Conservation (phyloP, 2,888 invertebrate species). For the Lingula anatina region DNA sequence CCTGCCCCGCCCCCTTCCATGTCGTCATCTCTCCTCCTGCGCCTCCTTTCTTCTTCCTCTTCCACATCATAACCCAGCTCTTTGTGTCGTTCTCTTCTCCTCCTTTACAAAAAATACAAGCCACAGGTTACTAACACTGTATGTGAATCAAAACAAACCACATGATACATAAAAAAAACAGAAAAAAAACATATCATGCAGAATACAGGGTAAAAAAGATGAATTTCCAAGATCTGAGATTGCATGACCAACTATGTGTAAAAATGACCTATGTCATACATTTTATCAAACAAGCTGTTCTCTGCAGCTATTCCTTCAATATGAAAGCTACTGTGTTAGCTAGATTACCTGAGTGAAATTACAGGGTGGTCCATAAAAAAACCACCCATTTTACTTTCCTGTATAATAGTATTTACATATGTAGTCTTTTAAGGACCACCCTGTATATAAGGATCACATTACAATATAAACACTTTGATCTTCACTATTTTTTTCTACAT, state of each 20-base stretch:
- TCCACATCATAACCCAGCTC: constrained; percentile 8
- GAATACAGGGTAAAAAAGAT: no score
- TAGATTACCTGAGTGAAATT: background rate
- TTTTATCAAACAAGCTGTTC: no score
- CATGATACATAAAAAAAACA: background rate
- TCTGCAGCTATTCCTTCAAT: no score
- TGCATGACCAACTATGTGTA: no score
- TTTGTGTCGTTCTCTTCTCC: constrained; percentile 9
- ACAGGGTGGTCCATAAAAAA: no score
- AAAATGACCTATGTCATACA: no score
- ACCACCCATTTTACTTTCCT: background rate
- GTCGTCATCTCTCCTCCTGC: constrained; percentile 5
- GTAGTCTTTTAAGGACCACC: no score
- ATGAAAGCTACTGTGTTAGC: no score
- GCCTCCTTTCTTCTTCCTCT: constrained; percentile 6
- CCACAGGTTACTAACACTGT: no score
- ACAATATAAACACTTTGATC: constrained; percentile 7
- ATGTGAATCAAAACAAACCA: no score
- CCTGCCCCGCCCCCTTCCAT: constrained; percentile 6
- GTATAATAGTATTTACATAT: background rate
- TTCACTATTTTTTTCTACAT: no score
- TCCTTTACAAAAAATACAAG: background rate
- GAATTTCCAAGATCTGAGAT: no score
- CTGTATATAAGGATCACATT: background rate
- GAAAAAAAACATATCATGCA: background rate